A percentile compares a stretch with the other conserved stretches of the same genome.
phyloP scores from a whole-genome alignment of 2,797 vertebrate species.

The Tragelaphus oryx region DNA sequence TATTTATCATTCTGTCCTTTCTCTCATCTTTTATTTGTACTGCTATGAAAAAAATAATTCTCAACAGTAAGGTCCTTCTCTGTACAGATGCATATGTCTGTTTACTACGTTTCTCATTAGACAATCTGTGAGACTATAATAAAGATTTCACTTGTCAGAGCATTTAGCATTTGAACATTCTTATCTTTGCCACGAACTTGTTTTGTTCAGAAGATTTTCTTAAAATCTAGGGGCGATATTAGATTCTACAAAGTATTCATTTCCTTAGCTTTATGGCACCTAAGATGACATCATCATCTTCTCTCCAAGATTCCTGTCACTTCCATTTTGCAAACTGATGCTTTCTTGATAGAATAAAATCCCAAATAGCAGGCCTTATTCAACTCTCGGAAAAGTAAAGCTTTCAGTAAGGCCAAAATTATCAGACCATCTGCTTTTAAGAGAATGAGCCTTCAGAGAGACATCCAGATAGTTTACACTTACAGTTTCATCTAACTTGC shows the following conservation, averaged over 20 bases:
- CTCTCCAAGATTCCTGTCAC: conserved; percentile 35
- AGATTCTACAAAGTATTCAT: background rate
- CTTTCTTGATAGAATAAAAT: conserved; percentile 19
- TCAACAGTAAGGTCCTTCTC: background rate
- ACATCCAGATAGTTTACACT: background rate
- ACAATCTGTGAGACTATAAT: background rate
- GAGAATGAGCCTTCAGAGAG: background rate
- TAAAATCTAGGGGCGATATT: background rate
- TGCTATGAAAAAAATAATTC: background rate
- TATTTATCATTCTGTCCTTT: background rate
- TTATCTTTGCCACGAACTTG: background rate
- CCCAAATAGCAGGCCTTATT: background rate
- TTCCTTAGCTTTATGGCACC: background rate
- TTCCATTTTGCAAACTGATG: background rate
- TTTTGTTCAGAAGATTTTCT: conserved; percentile 35
- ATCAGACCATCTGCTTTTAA: background rate
- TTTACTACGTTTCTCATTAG: background rate
- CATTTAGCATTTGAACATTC: background rate
- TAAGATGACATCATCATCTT: background rate
- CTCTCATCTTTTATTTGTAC: background rate
- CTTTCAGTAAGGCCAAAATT: background rate
- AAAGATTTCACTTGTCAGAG: background rate
- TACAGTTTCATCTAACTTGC: background rate
- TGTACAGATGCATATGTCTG: background rate
- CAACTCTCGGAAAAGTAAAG: conserved; percentile 9